Percentiles rank a stretch among this genome's conserved stretches.
Evolutionary conservation across 2,113 vertebrate genomes (phyloP).

Genomic region (Tachuris rubrigastra): DNA sequence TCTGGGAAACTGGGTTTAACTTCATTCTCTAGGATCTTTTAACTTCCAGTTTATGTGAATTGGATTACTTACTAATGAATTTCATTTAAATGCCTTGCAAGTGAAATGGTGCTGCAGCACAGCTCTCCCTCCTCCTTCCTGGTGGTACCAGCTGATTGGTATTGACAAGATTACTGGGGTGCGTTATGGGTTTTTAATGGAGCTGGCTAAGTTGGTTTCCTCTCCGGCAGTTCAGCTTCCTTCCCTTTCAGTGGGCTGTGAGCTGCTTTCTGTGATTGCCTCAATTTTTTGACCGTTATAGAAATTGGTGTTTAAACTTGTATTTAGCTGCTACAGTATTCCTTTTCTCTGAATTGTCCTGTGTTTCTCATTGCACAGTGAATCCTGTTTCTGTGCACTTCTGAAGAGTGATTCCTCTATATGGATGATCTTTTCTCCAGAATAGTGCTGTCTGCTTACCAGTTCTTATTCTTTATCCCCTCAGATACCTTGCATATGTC

Average conservation of each 20-base stretch:
- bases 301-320: background rate
- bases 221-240: background rate
- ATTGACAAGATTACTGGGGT: background rate
- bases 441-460: background rate
- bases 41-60: background rate
- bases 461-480: background rate
- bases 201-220: background rate
- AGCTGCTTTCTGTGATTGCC: background rate
- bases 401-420: background rate
- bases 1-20: background rate
- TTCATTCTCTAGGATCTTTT: background rate
- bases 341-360: background rate
- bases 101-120: background rate
- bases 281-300: background rate
- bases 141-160: background rate
- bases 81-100: background rate
- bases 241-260: background rate
- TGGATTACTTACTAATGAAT: background rate
- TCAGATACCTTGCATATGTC: background rate
- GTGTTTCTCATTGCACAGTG: background rate
- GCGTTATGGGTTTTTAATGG: background rate
- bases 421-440: background rate
- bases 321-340: background rate
- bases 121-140: background rate
- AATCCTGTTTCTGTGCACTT: background rate